Base-by-base conservation (phyloP, 2,888 invertebrate genomes). In the Scaptomyza cyrtandrae region DNA sequence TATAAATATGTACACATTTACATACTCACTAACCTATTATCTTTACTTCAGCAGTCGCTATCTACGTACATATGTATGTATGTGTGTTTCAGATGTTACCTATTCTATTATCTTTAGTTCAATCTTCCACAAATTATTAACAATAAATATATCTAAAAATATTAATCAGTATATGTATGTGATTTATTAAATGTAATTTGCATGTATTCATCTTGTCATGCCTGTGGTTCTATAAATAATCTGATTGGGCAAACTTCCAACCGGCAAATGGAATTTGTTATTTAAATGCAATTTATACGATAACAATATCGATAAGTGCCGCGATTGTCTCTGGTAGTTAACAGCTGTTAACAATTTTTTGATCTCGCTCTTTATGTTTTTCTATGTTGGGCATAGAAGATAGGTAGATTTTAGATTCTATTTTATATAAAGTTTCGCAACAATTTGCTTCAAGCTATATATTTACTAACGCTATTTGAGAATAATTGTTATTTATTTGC, bases 261-360 rank as follows among this genome's bases (percentile, higher is more conserved):
- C 16, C 29, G 55, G 13, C 35, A 37, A n/a, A 14, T n/a, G 19
- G 7, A 16, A 62, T 31, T 50, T 63, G 50, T 52, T 50, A 50
- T 33, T 59, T 49, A 59, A 35, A 60, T 11, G 24, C 11, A 31
- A 39, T 37, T 60, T 60, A 11, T 27, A 27, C 52, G 48, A 61
- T 58, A 35, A 27, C 27, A 11, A 4, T 11, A 48, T 58, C 43
- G 61, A 62, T 41, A 1, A 31, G 24, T 3, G 5, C 13, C 24
- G 41, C 41, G 7, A 41, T 41, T 4, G 19, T 19, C 19, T 13
- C 29, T 31, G 29, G 1, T 16, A n/a, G 6, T 19, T 54, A 54
- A 43, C 43, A 43, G 2, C 14, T 39, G 39, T 14, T 9, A 39
- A 2, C 6, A 9, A 39, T 14, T 39, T 53, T 1, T 7, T 14